Evolutionary conservation across 2,113 vertebrate genomes (phyloP), one percentile per base, ranked within the genome.

Genomic region (Ahaetulla prasina): DNA sequence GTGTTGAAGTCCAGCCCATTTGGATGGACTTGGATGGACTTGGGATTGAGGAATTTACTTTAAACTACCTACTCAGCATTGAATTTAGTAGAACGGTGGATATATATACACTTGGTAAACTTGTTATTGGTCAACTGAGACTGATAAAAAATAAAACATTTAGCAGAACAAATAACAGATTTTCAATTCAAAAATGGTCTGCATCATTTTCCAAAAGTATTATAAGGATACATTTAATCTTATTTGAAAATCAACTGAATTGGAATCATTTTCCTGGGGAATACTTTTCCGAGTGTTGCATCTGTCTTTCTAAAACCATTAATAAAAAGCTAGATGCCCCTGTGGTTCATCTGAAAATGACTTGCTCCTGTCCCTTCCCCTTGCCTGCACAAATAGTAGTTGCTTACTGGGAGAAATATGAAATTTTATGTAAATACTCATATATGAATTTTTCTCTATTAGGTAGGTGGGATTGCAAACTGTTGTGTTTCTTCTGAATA

Each of bases 381-480:
- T 16, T n/a, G 90, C 94, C 90, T 30, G 0, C 85, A 87, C 14
- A 52, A 87, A 27, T 27, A 12, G 63, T 92, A 57, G 52, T 96
- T 96, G 95, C 95, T 97, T 95, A 87, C 95, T 85, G 80, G 97
- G 94, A 96, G 96, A 97, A 97, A 96, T 95, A 92, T 94, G 96
- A 96, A 94, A 96, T 95, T 93, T 96, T 97, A 93, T 97, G 94
- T 98, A 98, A 98, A 98, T 96, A 97, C 95, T 94, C 90, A 92
- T 93, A 90, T 84, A 80, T 97, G 90, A 96, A 94, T 95, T 96
- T 97, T 92, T 95, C 95, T 94, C 93, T 96, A 95, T 96, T 98
- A 96, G 96, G 96, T 97, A 92, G 30, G 5, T 94, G 93, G 95
- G 97, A 96, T 97, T 97, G 90, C 91, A 92, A 96, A 94, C 96